Conservation (phyloP, 1,140 invertebrate species). For the Rhagoletis pomonella region DNA sequence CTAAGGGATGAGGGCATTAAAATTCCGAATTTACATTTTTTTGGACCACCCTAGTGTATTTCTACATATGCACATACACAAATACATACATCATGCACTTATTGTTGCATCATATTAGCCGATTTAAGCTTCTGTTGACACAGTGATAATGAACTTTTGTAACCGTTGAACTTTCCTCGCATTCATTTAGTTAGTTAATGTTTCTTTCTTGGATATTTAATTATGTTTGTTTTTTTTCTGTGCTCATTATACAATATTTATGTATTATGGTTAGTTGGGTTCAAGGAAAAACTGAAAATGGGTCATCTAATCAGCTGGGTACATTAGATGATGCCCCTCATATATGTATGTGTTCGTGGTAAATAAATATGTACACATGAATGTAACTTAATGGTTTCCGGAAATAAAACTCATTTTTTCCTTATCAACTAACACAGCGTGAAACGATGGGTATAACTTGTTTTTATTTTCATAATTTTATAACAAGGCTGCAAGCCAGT, state of each 20-base stretch:
- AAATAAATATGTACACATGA: no score
- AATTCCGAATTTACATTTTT: no score
- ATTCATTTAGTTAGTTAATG: constrained; percentile 30
- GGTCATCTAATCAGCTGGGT: neutral
- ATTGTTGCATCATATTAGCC: neutral
- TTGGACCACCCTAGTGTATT: no score
- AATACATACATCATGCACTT: neutral
- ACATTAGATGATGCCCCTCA: neutral
- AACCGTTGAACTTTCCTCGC: neutral
- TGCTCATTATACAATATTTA: neutral
- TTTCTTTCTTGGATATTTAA: neutral
- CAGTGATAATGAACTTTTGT: constrained; percentile 56
- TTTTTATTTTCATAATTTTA: no score
- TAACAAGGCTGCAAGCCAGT: no score
- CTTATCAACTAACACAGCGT: no score
- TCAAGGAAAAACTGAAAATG: neutral
- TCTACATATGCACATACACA: neutral
- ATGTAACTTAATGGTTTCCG: no score
- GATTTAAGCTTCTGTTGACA: constrained; percentile 24
- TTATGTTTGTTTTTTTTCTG: neutral
- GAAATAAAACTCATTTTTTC: no score
- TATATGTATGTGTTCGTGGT: no score
- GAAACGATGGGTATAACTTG: no score
- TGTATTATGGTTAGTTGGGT: neutral
- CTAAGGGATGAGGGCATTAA: no score